Conservation (phyloP, 2,888 invertebrate genomes). For the Flexamia atlantica region DNA sequence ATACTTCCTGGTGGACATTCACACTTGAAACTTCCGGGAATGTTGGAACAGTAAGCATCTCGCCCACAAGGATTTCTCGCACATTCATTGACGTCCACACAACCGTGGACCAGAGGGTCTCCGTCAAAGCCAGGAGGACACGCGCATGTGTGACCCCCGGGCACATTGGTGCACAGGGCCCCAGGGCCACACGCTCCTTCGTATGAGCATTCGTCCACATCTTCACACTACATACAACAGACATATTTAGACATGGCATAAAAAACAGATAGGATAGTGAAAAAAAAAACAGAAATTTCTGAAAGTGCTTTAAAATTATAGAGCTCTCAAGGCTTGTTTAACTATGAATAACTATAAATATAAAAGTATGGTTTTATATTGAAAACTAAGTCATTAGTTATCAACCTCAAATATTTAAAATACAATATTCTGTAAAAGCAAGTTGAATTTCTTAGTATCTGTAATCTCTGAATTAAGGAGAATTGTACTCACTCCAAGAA, state of each 20-base stretch:
- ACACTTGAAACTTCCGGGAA: slow-evolving; percentile 88
- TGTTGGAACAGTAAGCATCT: slow-evolving; percentile 88
- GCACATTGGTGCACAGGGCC: slow-evolving; percentile 88
- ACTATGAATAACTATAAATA: too few relatives aligned
- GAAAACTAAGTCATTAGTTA: too few relatives aligned
- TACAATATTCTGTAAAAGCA: too few relatives aligned
- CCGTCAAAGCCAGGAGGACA: slow-evolving; percentile 91
- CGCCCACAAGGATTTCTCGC: slow-evolving; percentile 86
- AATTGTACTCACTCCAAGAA: slow-evolving; percentile 78
- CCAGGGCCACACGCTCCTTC: slow-evolving; percentile 86
- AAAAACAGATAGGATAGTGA: too few relatives aligned
- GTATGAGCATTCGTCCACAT: slow-evolving; percentile 89
- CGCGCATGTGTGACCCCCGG: slow-evolving; percentile 89
- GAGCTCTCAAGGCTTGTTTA: too few relatives aligned
- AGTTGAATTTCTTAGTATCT: too few relatives aligned
- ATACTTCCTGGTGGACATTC: slow-evolving; percentile 89
- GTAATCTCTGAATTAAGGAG: too few relatives aligned
- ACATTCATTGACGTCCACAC: slow-evolving; percentile 88
- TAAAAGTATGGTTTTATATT: too few relatives aligned
- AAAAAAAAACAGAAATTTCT: too few relatives aligned
- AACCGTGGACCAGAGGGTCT: slow-evolving; percentile 85
- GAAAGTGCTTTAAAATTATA: too few relatives aligned
- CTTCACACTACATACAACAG: slow-evolving; percentile 80
- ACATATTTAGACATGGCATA: too few relatives aligned
- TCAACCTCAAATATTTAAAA: too few relatives aligned